Percentiles rank a stretch among this genome's conserved stretches.
Conservation (phyloP, 2,888 invertebrate species). For the Cantharis lateralis region DNA sequence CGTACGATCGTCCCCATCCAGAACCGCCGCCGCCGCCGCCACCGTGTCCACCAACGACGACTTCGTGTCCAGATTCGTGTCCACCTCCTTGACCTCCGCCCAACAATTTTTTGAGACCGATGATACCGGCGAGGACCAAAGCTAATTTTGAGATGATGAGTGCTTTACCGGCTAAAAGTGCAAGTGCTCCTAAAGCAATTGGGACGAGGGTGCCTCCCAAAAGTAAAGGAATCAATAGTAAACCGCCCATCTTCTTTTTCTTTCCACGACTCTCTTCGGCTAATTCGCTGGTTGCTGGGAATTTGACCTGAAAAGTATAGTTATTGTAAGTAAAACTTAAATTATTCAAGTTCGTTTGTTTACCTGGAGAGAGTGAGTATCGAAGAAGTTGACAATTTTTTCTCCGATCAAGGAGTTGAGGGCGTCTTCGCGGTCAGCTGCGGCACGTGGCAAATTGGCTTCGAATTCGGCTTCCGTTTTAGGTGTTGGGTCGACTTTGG, state of each 20-base stretch:
- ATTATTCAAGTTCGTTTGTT: conserved; percentile 19
- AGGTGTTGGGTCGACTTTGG: conserved; percentile 54
- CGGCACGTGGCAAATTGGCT: conserved; percentile 72
- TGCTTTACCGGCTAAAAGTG: conserved; percentile 83
- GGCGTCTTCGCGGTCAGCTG: conserved; percentile 73
- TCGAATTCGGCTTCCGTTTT: conserved; percentile 69
- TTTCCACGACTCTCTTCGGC: conserved; percentile 67
- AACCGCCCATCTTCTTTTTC: conserved; percentile 73
- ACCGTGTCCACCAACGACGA: conserved; percentile 64
- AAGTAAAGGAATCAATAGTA: conserved; percentile 77
- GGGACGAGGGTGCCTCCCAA: conserved; percentile 82
- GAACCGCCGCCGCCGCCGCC: conserved; percentile 58
- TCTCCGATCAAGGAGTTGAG: conserved; percentile 77
- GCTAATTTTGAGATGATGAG: conserved; percentile 84
- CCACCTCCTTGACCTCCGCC: conserved; percentile 64
- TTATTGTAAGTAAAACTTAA: not conserved
- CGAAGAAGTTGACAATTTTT: conserved; percentile 74
- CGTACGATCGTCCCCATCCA: conserved; percentile 74
- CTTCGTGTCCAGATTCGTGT: conserved; percentile 68
- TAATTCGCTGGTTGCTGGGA: conserved; percentile 70
- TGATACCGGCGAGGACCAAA: conserved; percentile 79
- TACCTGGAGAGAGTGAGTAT: conserved; percentile 80
- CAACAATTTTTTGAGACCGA: conserved; percentile 82
- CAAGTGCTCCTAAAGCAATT: conserved; percentile 79
- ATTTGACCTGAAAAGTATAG: conserved; percentile 65